phyloP scores from a whole-genome alignment of 2,888 invertebrate genomes.

The Pasiphila rectangulata region DNA sequence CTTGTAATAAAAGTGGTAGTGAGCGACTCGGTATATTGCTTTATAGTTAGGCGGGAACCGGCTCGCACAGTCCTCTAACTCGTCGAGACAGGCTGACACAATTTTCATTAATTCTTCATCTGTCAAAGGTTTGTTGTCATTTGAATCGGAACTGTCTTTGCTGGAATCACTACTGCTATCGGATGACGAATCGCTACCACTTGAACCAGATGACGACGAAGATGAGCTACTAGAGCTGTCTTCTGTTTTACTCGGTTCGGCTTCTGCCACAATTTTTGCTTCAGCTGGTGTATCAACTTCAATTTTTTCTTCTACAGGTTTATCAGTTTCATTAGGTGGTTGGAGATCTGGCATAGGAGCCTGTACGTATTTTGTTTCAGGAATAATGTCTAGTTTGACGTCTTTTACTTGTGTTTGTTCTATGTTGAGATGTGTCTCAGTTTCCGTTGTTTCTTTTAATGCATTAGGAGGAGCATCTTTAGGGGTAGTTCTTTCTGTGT shows the following conservation, averaged over 20 bases:
- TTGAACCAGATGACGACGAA: slow-evolving; percentile 76
- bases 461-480: slow-evolving; percentile 44
- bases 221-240: slow-evolving; percentile 66
- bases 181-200: slow-evolving; percentile 79
- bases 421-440: slow-evolving; percentile 24
- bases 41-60: slow-evolving; percentile 96
- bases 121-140: slow-evolving; percentile 61
- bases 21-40: slow-evolving; percentile 92
- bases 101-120: slow-evolving; percentile 82
- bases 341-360: slow-evolving; percentile 17
- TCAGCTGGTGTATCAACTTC: slow-evolving; percentile 28
- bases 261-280: slow-evolving; percentile 33
- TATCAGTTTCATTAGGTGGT: slow-evolving; percentile 19
- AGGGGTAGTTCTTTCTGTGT: slow-evolving; percentile 55
- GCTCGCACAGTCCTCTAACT: slow-evolving; percentile 90
- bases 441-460: slow-evolving; percentile 30
- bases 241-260: slow-evolving; percentile 55
- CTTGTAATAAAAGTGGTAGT: slow-evolving; percentile 89
- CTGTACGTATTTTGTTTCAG: slow-evolving; percentile 20
- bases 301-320: slow-evolving; percentile 32
- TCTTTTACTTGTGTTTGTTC: slow-evolving; percentile 24
- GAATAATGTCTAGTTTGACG: slow-evolving; percentile 13
- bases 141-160: slow-evolving; percentile 75
- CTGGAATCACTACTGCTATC: slow-evolving; percentile 77
- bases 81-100: slow-evolving; percentile 85